Conservation (phyloP, 2,888 invertebrate genomes). For the Metellina segmentata region DNA sequence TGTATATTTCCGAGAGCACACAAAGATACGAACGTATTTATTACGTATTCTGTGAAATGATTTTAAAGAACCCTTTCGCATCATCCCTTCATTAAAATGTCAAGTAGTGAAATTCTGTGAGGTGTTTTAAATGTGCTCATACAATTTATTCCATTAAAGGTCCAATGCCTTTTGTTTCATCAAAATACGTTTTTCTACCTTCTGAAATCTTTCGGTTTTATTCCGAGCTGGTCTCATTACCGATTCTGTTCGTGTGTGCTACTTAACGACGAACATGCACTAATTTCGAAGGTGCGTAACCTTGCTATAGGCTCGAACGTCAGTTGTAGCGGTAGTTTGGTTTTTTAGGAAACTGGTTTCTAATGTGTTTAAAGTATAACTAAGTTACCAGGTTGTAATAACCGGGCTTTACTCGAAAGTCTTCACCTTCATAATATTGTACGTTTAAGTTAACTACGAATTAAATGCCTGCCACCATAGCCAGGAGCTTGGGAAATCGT, state of each 20-base stretch:
- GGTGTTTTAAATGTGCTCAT: too few relatives aligned
- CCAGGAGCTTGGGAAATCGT: too few relatives aligned
- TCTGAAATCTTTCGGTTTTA: not conserved
- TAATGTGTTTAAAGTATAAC: not conserved
- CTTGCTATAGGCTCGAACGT: not conserved
- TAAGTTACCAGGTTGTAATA: not conserved
- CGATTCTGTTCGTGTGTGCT: not conserved
- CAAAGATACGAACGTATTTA: too few relatives aligned
- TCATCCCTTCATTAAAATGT: too few relatives aligned
- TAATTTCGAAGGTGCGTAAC: not conserved
- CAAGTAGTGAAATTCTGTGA: too few relatives aligned
- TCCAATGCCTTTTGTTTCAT: not conserved
- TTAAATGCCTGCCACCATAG: too few relatives aligned
- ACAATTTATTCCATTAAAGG: not conserved
- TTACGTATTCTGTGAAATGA: too few relatives aligned
- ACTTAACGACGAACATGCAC: constrained; percentile 1
- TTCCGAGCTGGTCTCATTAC: not conserved
- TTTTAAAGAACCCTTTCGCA: too few relatives aligned
- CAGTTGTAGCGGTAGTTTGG: not conserved
- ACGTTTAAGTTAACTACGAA: too few relatives aligned
- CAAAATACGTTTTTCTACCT: not conserved
- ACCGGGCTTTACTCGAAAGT: not conserved
- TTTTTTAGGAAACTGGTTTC: not conserved
- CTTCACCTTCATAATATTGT: not conserved
- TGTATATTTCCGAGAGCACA: too few relatives aligned